Conservation (phyloP, 2,113 vertebrate species). For the Gracilinanus agilis region DNA sequence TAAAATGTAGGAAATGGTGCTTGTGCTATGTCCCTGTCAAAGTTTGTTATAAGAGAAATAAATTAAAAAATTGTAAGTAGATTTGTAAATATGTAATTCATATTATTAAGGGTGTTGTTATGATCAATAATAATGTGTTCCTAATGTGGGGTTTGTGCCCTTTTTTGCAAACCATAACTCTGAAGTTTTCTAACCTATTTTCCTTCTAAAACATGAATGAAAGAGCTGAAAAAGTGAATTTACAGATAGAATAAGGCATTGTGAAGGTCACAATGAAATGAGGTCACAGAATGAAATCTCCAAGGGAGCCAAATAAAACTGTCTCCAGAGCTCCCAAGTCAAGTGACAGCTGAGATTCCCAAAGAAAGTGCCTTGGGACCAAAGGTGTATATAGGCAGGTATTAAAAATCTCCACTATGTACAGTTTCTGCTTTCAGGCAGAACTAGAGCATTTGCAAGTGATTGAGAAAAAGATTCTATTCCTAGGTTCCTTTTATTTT, state of each 20-base stretch:
- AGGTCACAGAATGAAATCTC: constrained; percentile 39
- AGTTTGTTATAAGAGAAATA: background rate
- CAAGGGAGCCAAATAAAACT: background rate
- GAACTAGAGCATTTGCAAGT: background rate
- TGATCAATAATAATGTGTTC: background rate
- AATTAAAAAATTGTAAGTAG: background rate
- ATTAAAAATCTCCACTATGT: constrained; percentile 10
- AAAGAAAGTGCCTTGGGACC: background rate
- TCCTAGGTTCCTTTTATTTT: constrained; percentile 40
- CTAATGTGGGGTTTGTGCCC: background rate
- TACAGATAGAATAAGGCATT: constrained; percentile 30
- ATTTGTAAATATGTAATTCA: background rate
- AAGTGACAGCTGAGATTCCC: constrained; percentile 30
- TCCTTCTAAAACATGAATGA: constrained; percentile 36
- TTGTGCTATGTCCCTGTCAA: background rate
- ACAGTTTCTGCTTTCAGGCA: background rate
- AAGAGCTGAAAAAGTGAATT: background rate
- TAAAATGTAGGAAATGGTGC: background rate
- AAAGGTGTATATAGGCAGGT: constrained; percentile 31
- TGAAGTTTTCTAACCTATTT: constrained; percentile 17
- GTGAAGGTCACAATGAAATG: constrained; percentile 55
- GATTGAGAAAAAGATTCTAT: constrained; percentile 4
- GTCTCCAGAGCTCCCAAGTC: constrained; percentile 51
- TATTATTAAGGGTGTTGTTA: background rate
- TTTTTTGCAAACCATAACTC: background rate